These are phyloP conservation scores for Tokudaia muenninki DNA, from an alignment of 2,797 vertebrate genomes.

Conservation along the genomic window DNA sequence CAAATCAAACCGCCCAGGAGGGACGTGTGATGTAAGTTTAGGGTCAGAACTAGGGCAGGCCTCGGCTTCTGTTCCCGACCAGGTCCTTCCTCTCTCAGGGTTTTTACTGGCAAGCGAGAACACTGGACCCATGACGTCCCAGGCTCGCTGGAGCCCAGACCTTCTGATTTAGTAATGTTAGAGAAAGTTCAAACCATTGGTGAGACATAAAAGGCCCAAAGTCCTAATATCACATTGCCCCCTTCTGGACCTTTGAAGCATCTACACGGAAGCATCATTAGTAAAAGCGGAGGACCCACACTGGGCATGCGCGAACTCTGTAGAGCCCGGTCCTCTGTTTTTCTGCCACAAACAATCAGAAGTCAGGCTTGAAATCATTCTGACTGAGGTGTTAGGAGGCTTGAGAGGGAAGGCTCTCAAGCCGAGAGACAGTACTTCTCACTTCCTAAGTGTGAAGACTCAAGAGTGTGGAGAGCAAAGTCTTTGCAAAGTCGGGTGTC, in stretches of 20 bases:
- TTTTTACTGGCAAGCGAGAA: not conserved
- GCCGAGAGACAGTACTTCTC: not conserved
- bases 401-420: not conserved
- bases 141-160: not conserved
- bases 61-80: not conserved
- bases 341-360: not conserved
- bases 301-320: not conserved
- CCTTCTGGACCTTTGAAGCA: slow-evolving; percentile 57
- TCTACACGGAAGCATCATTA: not conserved
- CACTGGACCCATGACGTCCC: not conserved
- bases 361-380: not conserved
- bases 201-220: not conserved
- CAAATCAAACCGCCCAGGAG: not conserved
- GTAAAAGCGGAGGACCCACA: not conserved
- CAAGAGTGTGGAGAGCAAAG: not conserved
- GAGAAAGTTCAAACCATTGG: not conserved
- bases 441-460: not conserved
- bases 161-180: slow-evolving; percentile 27
- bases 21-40: no score
- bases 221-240: slow-evolving; percentile 63
- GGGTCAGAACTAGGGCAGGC: not conserved
- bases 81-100: not conserved
- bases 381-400: not conserved
- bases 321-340: not conserved
- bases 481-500: not conserved